These are phyloP conservation scores for Hylia prasina DNA, from an alignment of 2,113 vertebrate species.

Conservation along the genomic window DNA sequence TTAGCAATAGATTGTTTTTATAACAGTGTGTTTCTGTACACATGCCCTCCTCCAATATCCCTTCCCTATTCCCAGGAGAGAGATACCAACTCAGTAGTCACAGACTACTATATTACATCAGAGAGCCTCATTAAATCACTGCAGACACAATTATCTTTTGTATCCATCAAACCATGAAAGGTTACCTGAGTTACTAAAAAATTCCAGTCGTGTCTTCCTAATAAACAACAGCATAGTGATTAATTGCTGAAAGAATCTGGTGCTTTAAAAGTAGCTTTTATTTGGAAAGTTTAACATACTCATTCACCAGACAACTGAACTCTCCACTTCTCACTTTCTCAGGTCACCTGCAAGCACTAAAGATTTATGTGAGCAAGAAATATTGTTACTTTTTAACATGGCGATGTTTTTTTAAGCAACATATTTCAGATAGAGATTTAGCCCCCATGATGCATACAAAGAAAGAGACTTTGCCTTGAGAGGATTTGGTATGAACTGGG, in stretches of 20 bases:
- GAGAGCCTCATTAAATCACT: slow-evolving; percentile 50
- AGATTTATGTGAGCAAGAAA: slow-evolving; percentile 78
- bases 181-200: slow-evolving; percentile 67
- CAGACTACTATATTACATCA: slow-evolving; percentile 37
- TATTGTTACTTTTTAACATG: slow-evolving; percentile 62
- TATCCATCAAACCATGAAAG: slow-evolving; percentile 60
- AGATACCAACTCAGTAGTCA: slow-evolving; percentile 38
- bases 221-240: slow-evolving; percentile 59
- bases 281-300: slow-evolving; percentile 65
- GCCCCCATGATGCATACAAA: slow-evolving; percentile 35
- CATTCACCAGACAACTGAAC: slow-evolving; percentile 74
- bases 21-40: neutral
- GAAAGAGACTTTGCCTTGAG: slow-evolving; percentile 51
- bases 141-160: slow-evolving; percentile 52
- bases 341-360: slow-evolving; percentile 73
- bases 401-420: slow-evolving; percentile 65
- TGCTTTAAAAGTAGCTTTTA: slow-evolving; percentile 70
- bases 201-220: slow-evolving; percentile 65
- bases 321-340: slow-evolving; percentile 74
- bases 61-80: slow-evolving; percentile 21
- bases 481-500: slow-evolving; percentile 65
- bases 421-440: slow-evolving; percentile 65
- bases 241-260: slow-evolving; percentile 58
- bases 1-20: slow-evolving; percentile 31
- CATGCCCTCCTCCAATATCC: neutral